These are phyloP conservation scores for Hyperopisus bebe DNA, from an alignment of 2,113 vertebrate genomes.

Conservation along the genomic window DNA sequence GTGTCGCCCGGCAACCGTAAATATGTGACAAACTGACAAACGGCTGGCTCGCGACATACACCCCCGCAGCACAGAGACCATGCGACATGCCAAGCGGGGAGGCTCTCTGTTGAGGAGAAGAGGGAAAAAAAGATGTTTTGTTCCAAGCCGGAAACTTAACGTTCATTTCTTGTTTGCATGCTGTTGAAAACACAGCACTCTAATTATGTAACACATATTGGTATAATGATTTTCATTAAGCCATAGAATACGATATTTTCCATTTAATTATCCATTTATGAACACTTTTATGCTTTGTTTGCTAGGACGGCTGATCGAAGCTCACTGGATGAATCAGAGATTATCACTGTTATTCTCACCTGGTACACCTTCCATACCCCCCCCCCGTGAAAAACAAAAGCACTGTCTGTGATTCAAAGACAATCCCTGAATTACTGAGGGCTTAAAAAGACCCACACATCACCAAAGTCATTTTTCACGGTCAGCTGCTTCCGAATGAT, in stretches of 20 bases:
- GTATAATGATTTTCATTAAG: slow-evolving; percentile 21
- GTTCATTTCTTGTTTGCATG: background rate
- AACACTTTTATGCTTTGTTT: slow-evolving; percentile 17
- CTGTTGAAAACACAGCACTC: background rate
- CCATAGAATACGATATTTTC: slow-evolving; percentile 14
- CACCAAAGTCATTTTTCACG: background rate
- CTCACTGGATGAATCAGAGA: slow-evolving; percentile 20
- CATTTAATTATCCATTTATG: slow-evolving; percentile 28
- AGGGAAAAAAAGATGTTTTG: background rate
- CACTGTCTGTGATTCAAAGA: background rate
- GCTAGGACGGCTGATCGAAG: slow-evolving; percentile 31
- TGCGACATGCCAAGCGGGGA: background rate
- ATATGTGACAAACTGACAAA: background rate
- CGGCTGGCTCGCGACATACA: background rate
- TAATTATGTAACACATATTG: slow-evolving; percentile 18
- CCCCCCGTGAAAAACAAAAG: background rate
- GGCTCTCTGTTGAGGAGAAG: background rate
- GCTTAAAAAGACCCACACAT: background rate
- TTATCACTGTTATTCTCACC: background rate
- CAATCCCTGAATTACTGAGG: background rate
- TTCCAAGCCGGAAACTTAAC: background rate
- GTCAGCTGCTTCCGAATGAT: background rate
- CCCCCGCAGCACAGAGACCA: background rate
- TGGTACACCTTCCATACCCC: background rate
- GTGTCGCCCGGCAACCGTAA: background rate